Percentiles rank a stretch among this genome's conserved stretches.
Conservation (phyloP, 2,113 vertebrate species). For the Proteles cristata region DNA sequence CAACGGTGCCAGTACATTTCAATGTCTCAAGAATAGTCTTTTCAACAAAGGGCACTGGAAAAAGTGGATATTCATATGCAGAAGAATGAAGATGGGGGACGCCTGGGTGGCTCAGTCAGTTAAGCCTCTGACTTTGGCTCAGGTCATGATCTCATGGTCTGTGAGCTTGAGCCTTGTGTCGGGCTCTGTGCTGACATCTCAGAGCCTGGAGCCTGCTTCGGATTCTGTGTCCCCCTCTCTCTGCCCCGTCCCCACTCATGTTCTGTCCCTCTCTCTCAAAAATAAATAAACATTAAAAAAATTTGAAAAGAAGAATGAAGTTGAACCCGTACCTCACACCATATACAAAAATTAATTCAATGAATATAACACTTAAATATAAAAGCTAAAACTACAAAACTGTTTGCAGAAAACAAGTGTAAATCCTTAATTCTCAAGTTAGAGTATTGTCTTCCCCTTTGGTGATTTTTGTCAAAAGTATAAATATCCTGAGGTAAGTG, state of each 20-base stretch:
- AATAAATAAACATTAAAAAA: too few relatives aligned
- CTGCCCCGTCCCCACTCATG: too few relatives aligned
- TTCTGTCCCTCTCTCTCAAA: too few relatives aligned
- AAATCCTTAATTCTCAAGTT: slow-evolving; percentile 42
- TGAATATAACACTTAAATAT: background rate
- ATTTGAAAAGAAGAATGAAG: background rate
- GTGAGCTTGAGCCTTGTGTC: too few relatives aligned
- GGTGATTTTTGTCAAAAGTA: slow-evolving; percentile 5
- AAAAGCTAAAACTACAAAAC: slow-evolving; percentile 18
- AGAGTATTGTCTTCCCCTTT: background rate
- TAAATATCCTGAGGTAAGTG: background rate
- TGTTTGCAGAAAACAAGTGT: background rate
- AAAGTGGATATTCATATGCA: slow-evolving; percentile 15
- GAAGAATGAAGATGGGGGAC: background rate
- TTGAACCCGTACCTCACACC: background rate
- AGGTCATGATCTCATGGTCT: too few relatives aligned
- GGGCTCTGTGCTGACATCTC: too few relatives aligned
- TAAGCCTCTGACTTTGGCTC: too few relatives aligned
- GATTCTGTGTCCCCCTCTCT: too few relatives aligned
- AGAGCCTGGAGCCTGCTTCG: too few relatives aligned
- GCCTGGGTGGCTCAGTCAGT: too few relatives aligned
- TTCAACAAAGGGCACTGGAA: slow-evolving; percentile 18
- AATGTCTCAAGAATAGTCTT: slow-evolving; percentile 32
- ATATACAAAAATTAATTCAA: slow-evolving; percentile 41
- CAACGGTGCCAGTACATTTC: slow-evolving; percentile 32